Evolutionary conservation across 2,113 vertebrate genomes (phyloP), one percentile per base, ranked within the genome.

Genomic region (Halichoeres trimaculatus): DNA sequence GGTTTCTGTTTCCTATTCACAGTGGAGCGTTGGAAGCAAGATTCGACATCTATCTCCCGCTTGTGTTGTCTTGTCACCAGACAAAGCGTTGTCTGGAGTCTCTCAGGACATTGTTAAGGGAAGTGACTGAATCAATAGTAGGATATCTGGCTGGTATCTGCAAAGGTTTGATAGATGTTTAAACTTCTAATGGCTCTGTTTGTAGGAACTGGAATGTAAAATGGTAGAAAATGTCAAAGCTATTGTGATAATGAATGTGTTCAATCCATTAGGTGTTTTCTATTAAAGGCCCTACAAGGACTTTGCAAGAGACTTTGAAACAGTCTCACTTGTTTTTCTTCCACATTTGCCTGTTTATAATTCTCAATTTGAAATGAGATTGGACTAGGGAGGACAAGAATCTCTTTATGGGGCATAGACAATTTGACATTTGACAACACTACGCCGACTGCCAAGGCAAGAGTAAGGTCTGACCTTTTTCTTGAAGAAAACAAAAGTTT

Each of bases 51-150:
- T 30, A 50, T 72, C 43, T 85, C 62, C 55, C 17, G 54, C 16
- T 48, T 26, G 70, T 19, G 45, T 78, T 67, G 70, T 75, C 74
- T 75, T 76, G 61, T 55, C 59, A 55, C n/a, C 61, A 56, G 51
- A 84, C 64, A 80, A 70, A 65, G 53, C 57, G 55, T 54, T 40
- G 70, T 64, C 59, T 61, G 2, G 11, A 20, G 68, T 84, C 82
- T 79, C 86, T 5, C 17, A 2, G 70, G 78, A 62, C 57, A 55
- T 78, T 66, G 60, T 83, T 82, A 82, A 73, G 81, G 22, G 36
- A 19, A 8, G 74, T 68, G 56, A 16, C 59, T 35, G 62, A 87
- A 70, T 70, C 60, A 48, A 77, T 62, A 40, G 52, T 30, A 38
- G 40, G 41, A 85, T 70, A 75, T 78, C 34, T 14, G 52, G 52